Evolutionary conservation across 92 coral and sea anemone genomes (phyloP), one percentile per base, ranked within the genome.

Genomic region (Blastomussa wellsi): DNA sequence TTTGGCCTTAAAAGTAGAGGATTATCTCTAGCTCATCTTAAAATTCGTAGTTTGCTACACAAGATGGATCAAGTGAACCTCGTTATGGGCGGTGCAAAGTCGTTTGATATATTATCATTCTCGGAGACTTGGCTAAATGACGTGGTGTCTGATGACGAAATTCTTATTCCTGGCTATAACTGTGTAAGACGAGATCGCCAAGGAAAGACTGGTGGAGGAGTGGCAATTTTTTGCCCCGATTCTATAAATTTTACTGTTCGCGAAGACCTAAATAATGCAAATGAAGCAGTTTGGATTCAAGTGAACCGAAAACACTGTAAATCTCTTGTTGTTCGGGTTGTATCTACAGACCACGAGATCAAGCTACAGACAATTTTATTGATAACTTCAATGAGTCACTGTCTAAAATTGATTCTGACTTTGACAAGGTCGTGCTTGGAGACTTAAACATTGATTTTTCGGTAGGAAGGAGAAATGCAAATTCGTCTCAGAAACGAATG

Each of bases 401-500:
- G n/a, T n/a, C n/a, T n/a, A n/a, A n/a, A n/a, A n/a, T n/a, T n/a
- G n/a, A n/a, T n/a, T n/a, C n/a, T n/a, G n/a, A n/a, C n/a, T n/a
- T n/a, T n/a, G n/a, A n/a, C n/a, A n/a, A n/a, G n/a, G n/a, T n/a
- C n/a, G n/a, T n/a, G n/a, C n/a, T n/a, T n/a, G n/a, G n/a, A n/a
- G n/a, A n/a, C n/a, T n/a, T n/a, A n/a, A n/a, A n/a, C n/a, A n/a
- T n/a, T n/a, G n/a, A n/a, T n/a, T n/a, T n/a, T n/a, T n/a, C n/a
- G n/a, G n/a, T n/a, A n/a, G n/a, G n/a, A 78, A 79, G 70, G 3
- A 55, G 41, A 79, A 52, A 79, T 79, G 83, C 83, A 79, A 79
- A 79, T 79, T 79, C 32, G 5, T 3, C n/a, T n/a, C n/a, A n/a
- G n/a, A n/a, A n/a, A n/a, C n/a, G 15, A 14, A 6, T 22, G 44